Evolutionary conservation across 2,888 invertebrate genomes (phyloP).

Genomic region (Deroplatys truncata): DNA sequence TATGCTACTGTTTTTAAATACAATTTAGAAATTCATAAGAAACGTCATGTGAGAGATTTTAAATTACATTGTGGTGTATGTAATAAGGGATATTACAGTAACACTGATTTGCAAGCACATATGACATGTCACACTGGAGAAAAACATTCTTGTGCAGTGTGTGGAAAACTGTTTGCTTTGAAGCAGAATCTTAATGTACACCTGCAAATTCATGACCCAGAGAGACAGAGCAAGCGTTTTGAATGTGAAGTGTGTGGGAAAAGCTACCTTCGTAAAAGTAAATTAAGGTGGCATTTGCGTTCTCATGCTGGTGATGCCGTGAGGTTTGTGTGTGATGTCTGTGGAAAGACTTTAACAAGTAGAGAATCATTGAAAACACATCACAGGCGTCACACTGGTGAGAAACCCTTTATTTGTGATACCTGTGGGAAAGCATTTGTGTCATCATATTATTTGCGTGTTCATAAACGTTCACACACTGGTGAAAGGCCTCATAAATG

Average conservation of each 20-base stretch:
- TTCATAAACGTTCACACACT: conserved; percentile 22
- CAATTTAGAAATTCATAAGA: conserved; percentile 21
- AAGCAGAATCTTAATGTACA: conserved; percentile 40
- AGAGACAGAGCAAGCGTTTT: conserved; percentile 23
- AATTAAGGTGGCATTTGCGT: conserved; percentile 33
- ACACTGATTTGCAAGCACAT: conserved; percentile 14
- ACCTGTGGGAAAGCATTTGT: conserved; percentile 35
- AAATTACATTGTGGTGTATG: conserved; percentile 6
- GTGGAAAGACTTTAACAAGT: conserved; percentile 57
- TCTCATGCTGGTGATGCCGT: conserved; percentile 42
- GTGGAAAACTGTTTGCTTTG: conserved; percentile 35
- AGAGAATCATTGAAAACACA: conserved; percentile 59
- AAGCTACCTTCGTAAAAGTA: conserved; percentile 34
- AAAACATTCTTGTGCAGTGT: conserved; percentile 16
- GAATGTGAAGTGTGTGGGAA: conserved; percentile 37
- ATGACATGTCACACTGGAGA: conserved; percentile 1
- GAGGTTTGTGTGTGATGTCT: conserved; percentile 54
- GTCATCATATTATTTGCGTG: conserved; percentile 15
- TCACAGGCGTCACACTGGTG: conserved; percentile 56
- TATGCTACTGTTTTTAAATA: conserved; percentile 35
- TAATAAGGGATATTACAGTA: conserved; percentile 18
- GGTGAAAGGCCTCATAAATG: conserved; percentile 35
- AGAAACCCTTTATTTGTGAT: conserved; percentile 21
- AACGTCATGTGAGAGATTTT: conserved; percentile 10
- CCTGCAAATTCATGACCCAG: conserved; percentile 22